Conservation (phyloP, 2,888 invertebrate species). For the Hydriomena furcata region DNA sequence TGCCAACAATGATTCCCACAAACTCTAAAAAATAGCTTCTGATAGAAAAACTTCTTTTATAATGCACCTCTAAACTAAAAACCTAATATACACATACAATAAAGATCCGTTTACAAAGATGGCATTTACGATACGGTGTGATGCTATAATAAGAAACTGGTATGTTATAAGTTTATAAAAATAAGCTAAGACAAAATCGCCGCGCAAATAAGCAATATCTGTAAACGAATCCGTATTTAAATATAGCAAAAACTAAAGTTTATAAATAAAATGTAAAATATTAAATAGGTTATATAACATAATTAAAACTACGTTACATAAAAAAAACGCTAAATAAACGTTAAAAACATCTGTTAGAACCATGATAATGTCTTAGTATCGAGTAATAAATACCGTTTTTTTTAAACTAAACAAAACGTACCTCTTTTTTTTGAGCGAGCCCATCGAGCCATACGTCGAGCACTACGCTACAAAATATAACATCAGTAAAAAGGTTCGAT, state of each 20-base stretch:
- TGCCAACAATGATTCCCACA: slow-evolving; percentile 48
- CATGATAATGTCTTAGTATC: slow-evolving; percentile 43
- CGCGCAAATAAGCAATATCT: slow-evolving; percentile 18
- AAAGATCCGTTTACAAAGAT: slow-evolving; percentile 52
- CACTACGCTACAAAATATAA: slow-evolving; percentile 3
- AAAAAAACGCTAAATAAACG: slow-evolving; percentile 47
- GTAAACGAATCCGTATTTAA: slow-evolving; percentile 20
- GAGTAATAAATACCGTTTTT: slow-evolving; percentile 64
- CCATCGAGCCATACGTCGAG: background rate
- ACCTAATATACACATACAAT: slow-evolving; percentile 73
- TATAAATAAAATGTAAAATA: slow-evolving; percentile 72
- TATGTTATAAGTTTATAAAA: slow-evolving; percentile 6
- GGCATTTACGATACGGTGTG: slow-evolving; percentile 29
- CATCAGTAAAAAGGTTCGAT: background rate
- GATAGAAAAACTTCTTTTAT: slow-evolving; percentile 55
- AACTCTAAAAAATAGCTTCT: slow-evolving; percentile 48
- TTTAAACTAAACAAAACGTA: slow-evolving; percentile 51
- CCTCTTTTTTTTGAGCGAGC: slow-evolving; percentile 54
- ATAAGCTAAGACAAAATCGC: slow-evolving; percentile 5
- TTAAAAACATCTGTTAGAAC: slow-evolving; percentile 59
- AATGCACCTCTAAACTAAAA: slow-evolving; percentile 70
- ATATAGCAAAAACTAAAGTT: slow-evolving; percentile 23
- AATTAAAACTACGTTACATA: slow-evolving; percentile 59
- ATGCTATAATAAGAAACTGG: slow-evolving; percentile 34
- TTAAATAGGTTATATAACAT: slow-evolving; percentile 68